Conservation (phyloP, 2,888 invertebrate genomes). For the Ditula angustiorana region DNA sequence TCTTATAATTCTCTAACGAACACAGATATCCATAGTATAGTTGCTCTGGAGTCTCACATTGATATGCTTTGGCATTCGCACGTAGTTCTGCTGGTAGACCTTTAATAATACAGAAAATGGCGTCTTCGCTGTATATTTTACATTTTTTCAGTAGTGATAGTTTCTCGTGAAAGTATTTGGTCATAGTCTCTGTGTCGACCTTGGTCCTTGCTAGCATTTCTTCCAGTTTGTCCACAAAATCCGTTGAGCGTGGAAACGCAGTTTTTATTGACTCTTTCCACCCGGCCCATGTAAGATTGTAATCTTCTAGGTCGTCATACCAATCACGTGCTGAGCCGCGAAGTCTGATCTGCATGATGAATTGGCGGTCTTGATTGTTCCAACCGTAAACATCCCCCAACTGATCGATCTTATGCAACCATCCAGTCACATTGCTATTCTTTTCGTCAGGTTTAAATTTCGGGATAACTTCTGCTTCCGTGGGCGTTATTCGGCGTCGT, state of each 20-base stretch:
- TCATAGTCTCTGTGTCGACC: constrained; percentile 1
- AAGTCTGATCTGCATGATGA: constrained; percentile 44
- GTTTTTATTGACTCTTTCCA: neutral
- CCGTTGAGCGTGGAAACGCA: constrained; percentile 2
- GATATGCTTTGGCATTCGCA: neutral
- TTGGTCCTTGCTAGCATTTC: constrained; percentile 24
- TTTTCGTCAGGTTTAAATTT: too few relatives aligned
- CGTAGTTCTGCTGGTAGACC: constrained; percentile 5
- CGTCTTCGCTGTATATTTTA: neutral
- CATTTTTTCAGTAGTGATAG: constrained; percentile 5
- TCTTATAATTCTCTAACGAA: neutral
- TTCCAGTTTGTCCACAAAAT: constrained; percentile 31
- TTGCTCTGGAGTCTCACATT: neutral
- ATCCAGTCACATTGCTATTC: too few relatives aligned
- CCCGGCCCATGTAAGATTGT: neutral
- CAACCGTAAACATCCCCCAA: too few relatives aligned
- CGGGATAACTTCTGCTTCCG: too few relatives aligned
- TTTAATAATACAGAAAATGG: constrained; percentile 4
- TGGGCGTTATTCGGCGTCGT: too few relatives aligned
- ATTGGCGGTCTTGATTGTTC: constrained; percentile 6
- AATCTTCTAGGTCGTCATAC: constrained; percentile 10
- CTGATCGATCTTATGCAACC: too few relatives aligned
- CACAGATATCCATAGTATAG: neutral
- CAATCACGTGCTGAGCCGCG: constrained; percentile 42
- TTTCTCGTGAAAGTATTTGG: constrained; percentile 10